A percentile compares a stretch with the other conserved stretches of the same genome.
Evolutionary conservation across 2,888 invertebrate species (phyloP).

Genomic region (Podotricha telesiphe): DNA sequence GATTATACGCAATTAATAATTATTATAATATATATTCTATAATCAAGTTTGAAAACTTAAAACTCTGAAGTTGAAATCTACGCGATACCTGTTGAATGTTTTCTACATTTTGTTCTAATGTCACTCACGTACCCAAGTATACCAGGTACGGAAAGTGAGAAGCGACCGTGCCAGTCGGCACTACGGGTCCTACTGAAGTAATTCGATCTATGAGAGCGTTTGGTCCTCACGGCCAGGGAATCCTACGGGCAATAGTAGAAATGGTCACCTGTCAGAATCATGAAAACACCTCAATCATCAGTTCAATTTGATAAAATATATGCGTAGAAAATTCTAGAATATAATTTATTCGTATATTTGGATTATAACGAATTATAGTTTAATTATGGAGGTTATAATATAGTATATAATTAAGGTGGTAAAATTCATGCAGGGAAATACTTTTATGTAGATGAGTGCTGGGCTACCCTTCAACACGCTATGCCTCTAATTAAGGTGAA

Average conservation of each 20-base stretch:
- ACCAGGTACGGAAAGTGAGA: background rate
- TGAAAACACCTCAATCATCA: background rate
- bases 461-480: no score
- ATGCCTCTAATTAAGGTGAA: no score
- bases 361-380: no score
- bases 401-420: no score
- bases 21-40: background rate
- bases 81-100: background rate
- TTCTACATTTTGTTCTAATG: background rate
- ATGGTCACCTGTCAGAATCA: background rate
- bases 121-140: background rate
- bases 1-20: no score
- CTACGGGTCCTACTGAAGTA: background rate
- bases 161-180: background rate
- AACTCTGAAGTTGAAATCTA: background rate
- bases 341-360: no score
- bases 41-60: background rate
- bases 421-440: no score
- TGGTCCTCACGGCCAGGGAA: background rate
- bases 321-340: no score
- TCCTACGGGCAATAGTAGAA: background rate
- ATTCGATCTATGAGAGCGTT: conserved; percentile 2
- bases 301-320: background rate
- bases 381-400: no score
- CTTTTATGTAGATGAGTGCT: no score